phyloP scores from a whole-genome alignment of 2,113 vertebrate genomes.

The Ailuropoda melanoleuca region DNA sequence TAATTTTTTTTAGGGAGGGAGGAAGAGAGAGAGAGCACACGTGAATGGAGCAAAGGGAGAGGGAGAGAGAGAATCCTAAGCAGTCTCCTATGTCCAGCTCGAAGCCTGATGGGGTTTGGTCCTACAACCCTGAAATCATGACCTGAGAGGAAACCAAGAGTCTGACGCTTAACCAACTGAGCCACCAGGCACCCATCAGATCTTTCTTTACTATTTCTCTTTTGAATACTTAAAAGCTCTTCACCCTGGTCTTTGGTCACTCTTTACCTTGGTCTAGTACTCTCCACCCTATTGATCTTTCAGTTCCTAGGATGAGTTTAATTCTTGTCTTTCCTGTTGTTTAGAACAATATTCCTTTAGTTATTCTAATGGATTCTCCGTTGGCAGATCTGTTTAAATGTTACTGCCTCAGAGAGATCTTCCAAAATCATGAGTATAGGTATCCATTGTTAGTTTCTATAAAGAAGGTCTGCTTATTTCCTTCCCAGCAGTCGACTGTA shows the following conservation, averaged over 20 bases:
- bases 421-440: not conserved
- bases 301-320: not conserved
- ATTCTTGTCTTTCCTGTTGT: not conserved
- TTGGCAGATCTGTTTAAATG: not conserved
- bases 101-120: not conserved
- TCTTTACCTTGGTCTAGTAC: not conserved
- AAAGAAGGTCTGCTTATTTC: not conserved
- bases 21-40: not conserved
- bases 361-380: not conserved
- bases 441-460: not conserved
- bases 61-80: not conserved
- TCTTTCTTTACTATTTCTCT: not conserved
- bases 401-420: not conserved
- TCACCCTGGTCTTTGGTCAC: too few relatives aligned
- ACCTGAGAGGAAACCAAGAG: not conserved
- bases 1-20: not conserved
- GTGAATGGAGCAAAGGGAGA: not conserved
- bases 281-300: not conserved
- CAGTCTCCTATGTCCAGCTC: not conserved
- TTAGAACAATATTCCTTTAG: not conserved
- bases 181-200: not conserved
- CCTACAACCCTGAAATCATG: not conserved
- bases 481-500: not conserved
- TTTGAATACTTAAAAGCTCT: not conserved
- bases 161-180: not conserved